Evolutionary conservation across 2,113 vertebrate genomes (phyloP), one percentile per base, ranked within the genome.

Genomic region (Geothlypis trichas): DNA sequence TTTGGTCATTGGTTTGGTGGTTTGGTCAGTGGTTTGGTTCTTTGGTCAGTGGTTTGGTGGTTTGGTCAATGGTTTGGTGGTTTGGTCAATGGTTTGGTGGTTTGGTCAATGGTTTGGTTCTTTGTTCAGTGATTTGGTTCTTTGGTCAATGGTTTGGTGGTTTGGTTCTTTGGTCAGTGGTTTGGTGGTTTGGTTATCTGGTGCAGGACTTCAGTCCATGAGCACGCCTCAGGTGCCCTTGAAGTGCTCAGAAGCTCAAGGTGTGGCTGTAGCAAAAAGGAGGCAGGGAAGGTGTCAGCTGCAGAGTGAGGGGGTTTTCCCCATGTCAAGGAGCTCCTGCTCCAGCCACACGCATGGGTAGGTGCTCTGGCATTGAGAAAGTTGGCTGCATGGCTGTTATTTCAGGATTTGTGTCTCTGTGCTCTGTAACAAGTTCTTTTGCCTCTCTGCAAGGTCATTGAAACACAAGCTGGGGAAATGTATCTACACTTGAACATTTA

Each of bases 381-480:
- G 10, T 3, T 22, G 26, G 2, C 31, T 0, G 1, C 0, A 2
- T 0, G 2, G 58, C 2, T 20, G 3, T 62, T 46, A 5, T 5
- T 63, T 10, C 9, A 10, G 31, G 30, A 66, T 71, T 17, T 14
- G 4, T 8, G 7, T 42, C 55, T 57, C 58, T 10, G 14, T 24
- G 46, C 7, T 69, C 28, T 21, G 0, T 14, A 46, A 46, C 2
- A 20, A 46, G 10, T 46, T 74, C 28, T 59, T 59, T 52, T 67
- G 52, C 10, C 61, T 33, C 44, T 74, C 61, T 67, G 26, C 16
- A 17, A 72, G 35, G 74, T 37, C 8, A 0, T 3, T 33, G 66
- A 66, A 52, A 18, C 14, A 8, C 11, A 5, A 13, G 37, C 24
- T 33, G 61, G 21, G 52, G 13, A 52, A 2, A 15, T 12, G 31